Conservation (phyloP, 2,888 invertebrate genomes). For the Pyrochroa serraticornis region DNA sequence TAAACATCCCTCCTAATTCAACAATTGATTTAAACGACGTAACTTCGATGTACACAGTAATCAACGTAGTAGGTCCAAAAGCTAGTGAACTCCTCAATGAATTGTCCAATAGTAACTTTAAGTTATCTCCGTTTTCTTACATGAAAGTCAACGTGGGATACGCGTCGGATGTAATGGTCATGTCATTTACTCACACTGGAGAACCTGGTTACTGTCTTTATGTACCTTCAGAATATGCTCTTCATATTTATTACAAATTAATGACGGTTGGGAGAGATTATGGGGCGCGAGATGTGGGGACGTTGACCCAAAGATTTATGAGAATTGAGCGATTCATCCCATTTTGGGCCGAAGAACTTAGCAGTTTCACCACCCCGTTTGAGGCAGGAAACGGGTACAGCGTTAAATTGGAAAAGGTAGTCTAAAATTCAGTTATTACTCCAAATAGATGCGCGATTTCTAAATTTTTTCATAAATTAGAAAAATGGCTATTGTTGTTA, state of each 20-base stretch:
- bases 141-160: conserved; percentile 72
- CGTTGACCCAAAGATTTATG: conserved; percentile 69
- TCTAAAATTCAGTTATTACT: no score
- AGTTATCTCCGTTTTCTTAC: conserved; percentile 68
- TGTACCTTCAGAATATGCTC: conserved; percentile 74
- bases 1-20: conserved; percentile 65
- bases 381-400: conserved; percentile 69
- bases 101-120: conserved; percentile 67
- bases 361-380: conserved; percentile 65
- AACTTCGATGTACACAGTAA: conserved; percentile 75
- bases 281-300: conserved; percentile 71
- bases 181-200: conserved; percentile 74
- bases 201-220: conserved; percentile 74
- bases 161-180: conserved; percentile 72
- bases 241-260: conserved; percentile 74
- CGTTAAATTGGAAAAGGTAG: conserved; percentile 62
- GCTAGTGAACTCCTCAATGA: conserved; percentile 68
- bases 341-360: conserved; percentile 74
- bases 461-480: no score
- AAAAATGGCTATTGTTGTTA: no score
- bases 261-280: conserved; percentile 71
- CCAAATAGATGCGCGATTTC: no score
- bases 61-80: conserved; percentile 75
- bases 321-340: conserved; percentile 74
- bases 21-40: conserved; percentile 70